phyloP scores from a whole-genome alignment of 2,888 invertebrate genomes.

The Ormia ochracea region DNA sequence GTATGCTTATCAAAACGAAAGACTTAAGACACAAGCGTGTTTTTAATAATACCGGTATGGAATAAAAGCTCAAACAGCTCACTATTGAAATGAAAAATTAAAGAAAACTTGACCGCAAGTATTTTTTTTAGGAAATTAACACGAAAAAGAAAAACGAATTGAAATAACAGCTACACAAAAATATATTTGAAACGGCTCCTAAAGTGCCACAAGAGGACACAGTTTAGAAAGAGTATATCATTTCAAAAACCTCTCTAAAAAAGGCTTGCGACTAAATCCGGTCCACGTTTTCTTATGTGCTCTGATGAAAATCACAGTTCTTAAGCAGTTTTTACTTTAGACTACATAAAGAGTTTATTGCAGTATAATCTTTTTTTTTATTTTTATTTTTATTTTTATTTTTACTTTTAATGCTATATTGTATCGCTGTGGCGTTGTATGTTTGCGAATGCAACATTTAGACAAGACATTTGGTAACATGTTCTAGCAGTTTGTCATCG shows the following conservation, averaged over 20 bases:
- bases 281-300: no score
- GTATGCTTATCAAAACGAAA: conserved; percentile 57
- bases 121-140: no score
- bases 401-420: no score
- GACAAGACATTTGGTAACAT: conserved; percentile 59
- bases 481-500: conserved; percentile 62
- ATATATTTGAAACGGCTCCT: not conserved
- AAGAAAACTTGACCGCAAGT: conserved; percentile 58
- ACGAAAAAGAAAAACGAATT: not conserved
- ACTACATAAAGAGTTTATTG: no score
- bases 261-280: no score
- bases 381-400: no score
- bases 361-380: no score
- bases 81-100: conserved; percentile 41
- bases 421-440: no score
- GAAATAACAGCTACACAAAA: conserved; percentile 1
- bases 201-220: not conserved
- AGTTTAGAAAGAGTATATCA: not conserved
- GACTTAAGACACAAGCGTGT: conserved; percentile 58
- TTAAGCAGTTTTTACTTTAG: no score
- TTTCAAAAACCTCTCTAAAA: no score
- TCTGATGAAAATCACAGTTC: no score
- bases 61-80: not conserved
- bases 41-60: conserved; percentile 53
- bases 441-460: conserved; percentile 21